Evolutionary conservation across 2,113 vertebrate genomes (phyloP), one percentile per base, ranked within the genome.

Genomic region (Dermatemys mawii): DNA sequence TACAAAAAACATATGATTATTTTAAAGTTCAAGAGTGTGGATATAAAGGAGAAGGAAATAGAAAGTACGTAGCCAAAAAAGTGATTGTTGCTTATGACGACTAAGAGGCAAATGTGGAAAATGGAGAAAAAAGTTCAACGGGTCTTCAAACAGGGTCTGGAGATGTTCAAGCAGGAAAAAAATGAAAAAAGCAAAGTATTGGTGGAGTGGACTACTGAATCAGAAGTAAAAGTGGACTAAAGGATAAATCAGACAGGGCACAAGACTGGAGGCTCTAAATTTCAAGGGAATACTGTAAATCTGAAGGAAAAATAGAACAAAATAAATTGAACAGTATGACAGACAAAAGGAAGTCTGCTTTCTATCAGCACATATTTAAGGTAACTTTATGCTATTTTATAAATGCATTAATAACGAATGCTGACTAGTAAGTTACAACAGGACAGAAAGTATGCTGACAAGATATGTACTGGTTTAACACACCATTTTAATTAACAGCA

Each of bases 171-270:
- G 41, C 14, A 21, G 75, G 38, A 44, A n/a, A 83, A 44, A 83
- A 76, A 49, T 78, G 86, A 95, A 87, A 11, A 90, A 94, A 88
- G 63, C 22, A 86, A 41, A 89, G 50, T 84, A 89, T 84, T 93
- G 93, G 91, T 70, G 88, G 91, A 93, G 78, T 32, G 48, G 87
- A 84, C 11, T 44, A 91, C 17, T 95, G 88, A 96, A 95, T 92
- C 90, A 92, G 80, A 91, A 21, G 38, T 19, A 29, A 35, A 95
- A 80, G 49, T 2, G 87, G 41, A 90, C 89, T 87, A 96, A 95
- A 89, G 89, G 83, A 75, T 79, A 90, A 96, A 87, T 86, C 94
- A 90, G 84, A 60, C 17, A 82, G 88, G 93, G 82, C 35, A 82
- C 49, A 95, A 80, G 82, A 82, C 5, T 85, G n/a, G 49, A 44